Evolutionary conservation across 2,113 vertebrate genomes (phyloP).

Genomic region (Chlamydotis undulata): DNA sequence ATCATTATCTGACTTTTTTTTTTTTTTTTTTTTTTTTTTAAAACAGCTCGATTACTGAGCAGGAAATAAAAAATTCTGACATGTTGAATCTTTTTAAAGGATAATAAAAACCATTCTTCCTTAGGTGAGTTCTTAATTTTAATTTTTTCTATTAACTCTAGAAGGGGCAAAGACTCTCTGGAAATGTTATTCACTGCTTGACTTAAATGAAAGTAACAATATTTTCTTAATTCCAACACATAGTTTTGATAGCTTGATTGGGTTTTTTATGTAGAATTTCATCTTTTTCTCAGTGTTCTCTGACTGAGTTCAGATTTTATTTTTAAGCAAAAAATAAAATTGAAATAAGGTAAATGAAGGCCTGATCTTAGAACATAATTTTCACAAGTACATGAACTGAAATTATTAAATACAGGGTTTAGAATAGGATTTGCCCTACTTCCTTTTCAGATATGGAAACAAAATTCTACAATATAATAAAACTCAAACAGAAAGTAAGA

Average conservation of each 20-base stretch:
- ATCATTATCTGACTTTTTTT: background rate
- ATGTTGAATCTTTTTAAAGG: background rate
- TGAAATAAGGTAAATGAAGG: background rate
- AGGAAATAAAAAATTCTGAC: background rate
- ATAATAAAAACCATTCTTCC: background rate
- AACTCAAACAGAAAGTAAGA: background rate
- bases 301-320: background rate
- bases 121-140: background rate
- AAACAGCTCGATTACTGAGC: background rate
- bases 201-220: background rate
- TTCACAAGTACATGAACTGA: background rate
- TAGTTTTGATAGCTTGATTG: background rate
- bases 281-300: background rate
- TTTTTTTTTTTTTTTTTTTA: background rate
- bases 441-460: background rate
- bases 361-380: background rate
- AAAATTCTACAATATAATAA: background rate
- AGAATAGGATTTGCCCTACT: background rate
- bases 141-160: background rate
- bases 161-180: background rate
- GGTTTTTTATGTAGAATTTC: background rate
- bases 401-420: background rate
- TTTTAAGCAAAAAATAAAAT: background rate
- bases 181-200: background rate
- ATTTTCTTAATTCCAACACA: background rate